Evolutionary conservation across 2,888 invertebrate genomes (phyloP), one percentile per base, ranked within the genome.

Genomic region (Sinhomidia bicolor): DNA sequence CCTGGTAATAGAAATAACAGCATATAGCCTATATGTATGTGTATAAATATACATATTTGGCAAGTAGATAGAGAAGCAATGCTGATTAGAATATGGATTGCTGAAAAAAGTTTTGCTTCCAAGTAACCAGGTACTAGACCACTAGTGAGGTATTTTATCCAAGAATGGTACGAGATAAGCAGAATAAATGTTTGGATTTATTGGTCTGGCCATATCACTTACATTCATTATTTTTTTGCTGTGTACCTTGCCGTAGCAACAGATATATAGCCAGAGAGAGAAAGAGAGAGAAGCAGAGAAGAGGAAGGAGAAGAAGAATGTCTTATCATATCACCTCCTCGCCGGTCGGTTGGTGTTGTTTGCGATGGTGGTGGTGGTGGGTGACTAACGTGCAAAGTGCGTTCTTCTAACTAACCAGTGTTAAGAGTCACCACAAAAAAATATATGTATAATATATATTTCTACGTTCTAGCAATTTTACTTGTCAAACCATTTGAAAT

Each of bases 401-500:
- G 26, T 26, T 10, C 29, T 60, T 23, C 60, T 26, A 60, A 6
- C 44, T 47, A 74, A 44, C 44, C 26, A 44, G 44, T 74, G 74
- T 47, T 29, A 29, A 60, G 47, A 74, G n/a, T 74, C 47, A 47
- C 74, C 74, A 47, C 74, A 74, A 74, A 44, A 68, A 71, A 57
- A 47, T 47, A 47, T 47, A 10, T 47, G 47, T 14, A 14, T 47
- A 47, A 47, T 47, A 47, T 3, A 47, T 47, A 47, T 14, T 14
- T 47, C 10, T 10, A 32, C 23, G n/a, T 29, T 44, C 41, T 41
- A 71, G 20, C 71, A 41, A 9, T 71, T 41, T 65, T 44, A 47
- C 74, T 74, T 74, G 74, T 47, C 74, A 74, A 74, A 74, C 74
- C 44, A 47, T 74, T 74, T 51, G 74, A 74, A 65, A 17, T 65